phyloP scores from a whole-genome alignment of 2,888 invertebrate genomes.

The Drosophila kuntzei region DNA sequence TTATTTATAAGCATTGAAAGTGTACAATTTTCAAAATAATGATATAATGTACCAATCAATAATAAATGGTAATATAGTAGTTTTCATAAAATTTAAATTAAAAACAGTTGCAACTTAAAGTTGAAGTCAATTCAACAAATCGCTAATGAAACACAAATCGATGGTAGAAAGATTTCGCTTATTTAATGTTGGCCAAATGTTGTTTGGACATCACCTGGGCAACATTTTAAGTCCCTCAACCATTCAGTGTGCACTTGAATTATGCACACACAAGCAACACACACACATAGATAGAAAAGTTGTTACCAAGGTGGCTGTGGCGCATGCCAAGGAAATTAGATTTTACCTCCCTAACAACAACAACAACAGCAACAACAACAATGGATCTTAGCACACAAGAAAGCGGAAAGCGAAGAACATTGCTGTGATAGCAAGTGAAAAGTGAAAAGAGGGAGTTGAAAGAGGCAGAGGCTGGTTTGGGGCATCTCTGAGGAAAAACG shows the following conservation, averaged over 20 bases:
- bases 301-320: conserved; percentile 45
- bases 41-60: too few species aligned
- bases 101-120: too few species aligned
- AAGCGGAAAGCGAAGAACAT: conserved; percentile 3
- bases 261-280: conserved; percentile 59
- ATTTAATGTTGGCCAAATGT: too few species aligned
- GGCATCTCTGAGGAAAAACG: conserved; percentile 47
- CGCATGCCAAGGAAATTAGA: conserved; percentile 71
- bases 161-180: neutral
- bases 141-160: conserved; percentile 16
- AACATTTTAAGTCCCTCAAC: conserved; percentile 4
- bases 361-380: conserved; percentile 9
- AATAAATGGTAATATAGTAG: too few species aligned
- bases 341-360: conserved; percentile 39
- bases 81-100: too few species aligned
- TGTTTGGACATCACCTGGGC: conserved; percentile 24
- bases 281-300: conserved; percentile 19
- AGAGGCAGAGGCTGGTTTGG: conserved; percentile 6
- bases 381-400: conserved; percentile 21
- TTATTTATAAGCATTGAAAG: too few species aligned
- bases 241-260: conserved; percentile 53
- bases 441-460: neutral
- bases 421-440: neutral
- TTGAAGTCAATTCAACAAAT: neutral
- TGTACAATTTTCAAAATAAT: too few species aligned